Base-by-base conservation (phyloP, 2,888 invertebrate species). In the Acronicta aceris region DNA sequence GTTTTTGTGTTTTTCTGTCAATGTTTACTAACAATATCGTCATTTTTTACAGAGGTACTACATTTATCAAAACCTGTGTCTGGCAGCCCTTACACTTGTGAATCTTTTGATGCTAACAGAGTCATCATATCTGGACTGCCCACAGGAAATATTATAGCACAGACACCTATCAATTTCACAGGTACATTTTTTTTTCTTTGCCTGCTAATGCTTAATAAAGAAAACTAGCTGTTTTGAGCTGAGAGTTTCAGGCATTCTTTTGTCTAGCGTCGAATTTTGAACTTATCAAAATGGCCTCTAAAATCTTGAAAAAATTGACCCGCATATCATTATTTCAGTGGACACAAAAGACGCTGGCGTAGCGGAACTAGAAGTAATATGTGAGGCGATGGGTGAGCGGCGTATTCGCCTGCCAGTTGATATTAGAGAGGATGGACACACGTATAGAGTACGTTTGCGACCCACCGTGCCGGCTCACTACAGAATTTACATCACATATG, bases 51-150 rank as follows among this genome's bases (percentile, higher is more conserved):
- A 94, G 99, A 99, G 92, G 98, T 99, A 4, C 94, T 98, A 38
- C 98, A 98, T 87, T 96, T 98, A 71, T 97, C 98, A 0, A 98
- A 98, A 81, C 97, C 98, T 10, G 96, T 99, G 40, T 96, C 97
- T 10, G 99, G 99, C 52, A 99, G 98, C 79, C 99, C 99, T 0
- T 99, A 98, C 90, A 97, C 96, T 57, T 99, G 99, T 84, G 98
- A 98, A 85, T 97, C 98, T 0, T 99, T 97, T 85, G 99, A 99
- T 89, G 96, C 98, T 0, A 96, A 96, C 80, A 97, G 97, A 90
- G 97, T 99, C 0, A 95, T 96, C 62, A 93, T 98, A 43, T 96
- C 97, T 55, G 97, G 97, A 65, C 93, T 97, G 58, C 97, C 96
- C 46, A 97, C 96, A 74, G 96, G 96, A 51, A 97, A 96, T 65